A percentile compares a stretch with the other conserved stretches of the same genome.
Conservation (phyloP, 1,140 invertebrate genomes). For the Caenorhabditis remanei region DNA sequence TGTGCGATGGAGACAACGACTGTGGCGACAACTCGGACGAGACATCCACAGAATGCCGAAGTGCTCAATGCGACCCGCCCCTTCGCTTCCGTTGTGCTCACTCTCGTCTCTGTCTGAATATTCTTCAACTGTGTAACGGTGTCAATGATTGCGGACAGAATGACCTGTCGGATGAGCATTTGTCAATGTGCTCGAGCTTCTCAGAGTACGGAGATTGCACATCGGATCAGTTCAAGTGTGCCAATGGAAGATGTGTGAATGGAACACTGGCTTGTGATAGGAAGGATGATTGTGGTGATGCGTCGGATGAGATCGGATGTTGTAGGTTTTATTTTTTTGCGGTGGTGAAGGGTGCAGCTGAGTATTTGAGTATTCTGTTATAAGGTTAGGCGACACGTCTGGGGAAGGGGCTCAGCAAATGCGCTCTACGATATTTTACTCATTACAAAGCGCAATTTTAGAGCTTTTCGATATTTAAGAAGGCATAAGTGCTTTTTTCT, state of each 20-base stretch:
- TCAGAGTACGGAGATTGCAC: slow-evolving; percentile 79
- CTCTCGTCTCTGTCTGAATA: slow-evolving; percentile 74
- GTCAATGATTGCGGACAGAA: slow-evolving; percentile 75
- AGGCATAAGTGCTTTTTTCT: too few relatives aligned
- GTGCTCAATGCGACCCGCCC: slow-evolving; percentile 74
- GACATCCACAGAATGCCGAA: slow-evolving; percentile 73
- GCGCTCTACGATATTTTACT: too few relatives aligned
- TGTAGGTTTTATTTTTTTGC: slow-evolving; percentile 65
- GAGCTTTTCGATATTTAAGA: too few relatives aligned
- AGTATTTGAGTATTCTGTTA: slow-evolving; percentile 26
- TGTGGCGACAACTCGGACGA: slow-evolving; percentile 77
- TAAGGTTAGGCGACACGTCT: too few relatives aligned
- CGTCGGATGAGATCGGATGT: slow-evolving; percentile 87
- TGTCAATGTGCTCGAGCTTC: slow-evolving; percentile 77
- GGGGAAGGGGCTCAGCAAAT: background rate
- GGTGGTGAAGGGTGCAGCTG: too few relatives aligned
- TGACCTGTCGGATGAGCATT: slow-evolving; percentile 73
- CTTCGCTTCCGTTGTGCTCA: slow-evolving; percentile 77
- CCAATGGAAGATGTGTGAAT: slow-evolving; percentile 88
- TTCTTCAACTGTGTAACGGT: slow-evolving; percentile 73
- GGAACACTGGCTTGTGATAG: slow-evolving; percentile 95
- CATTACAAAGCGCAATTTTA: background rate
- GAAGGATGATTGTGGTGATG: slow-evolving; percentile 93
- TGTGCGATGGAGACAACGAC: slow-evolving; percentile 74
- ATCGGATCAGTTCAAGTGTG: slow-evolving; percentile 81